Percentiles rank a stretch among this genome's conserved stretches.
Conservation (phyloP, 2,797 vertebrate genomes). For the Poliocrania exsul region DNA sequence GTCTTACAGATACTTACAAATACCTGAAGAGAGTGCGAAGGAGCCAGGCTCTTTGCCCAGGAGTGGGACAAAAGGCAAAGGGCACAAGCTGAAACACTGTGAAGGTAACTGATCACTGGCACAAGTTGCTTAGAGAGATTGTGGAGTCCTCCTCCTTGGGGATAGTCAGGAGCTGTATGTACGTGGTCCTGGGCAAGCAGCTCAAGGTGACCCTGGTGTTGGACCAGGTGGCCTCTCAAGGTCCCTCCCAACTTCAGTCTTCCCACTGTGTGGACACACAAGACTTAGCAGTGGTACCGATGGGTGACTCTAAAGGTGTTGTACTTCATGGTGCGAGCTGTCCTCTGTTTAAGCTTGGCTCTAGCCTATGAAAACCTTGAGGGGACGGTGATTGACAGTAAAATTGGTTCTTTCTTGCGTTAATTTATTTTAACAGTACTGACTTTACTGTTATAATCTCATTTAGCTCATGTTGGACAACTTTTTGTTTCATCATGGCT, state of each 20-base stretch:
- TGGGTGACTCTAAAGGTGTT: background rate
- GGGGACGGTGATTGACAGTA: background rate
- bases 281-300: background rate
- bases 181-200: background rate
- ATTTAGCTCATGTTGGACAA: background rate
- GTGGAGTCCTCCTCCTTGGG: background rate
- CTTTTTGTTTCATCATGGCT: background rate
- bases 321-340: background rate
- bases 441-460: background rate
- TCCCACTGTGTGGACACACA: background rate
- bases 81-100: background rate
- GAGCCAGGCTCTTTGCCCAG: background rate
- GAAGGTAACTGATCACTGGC: background rate
- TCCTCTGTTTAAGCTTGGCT: background rate
- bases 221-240: background rate
- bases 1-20: background rate
- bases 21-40: background rate
- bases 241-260: background rate
- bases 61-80: background rate
- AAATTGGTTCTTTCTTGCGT: background rate
- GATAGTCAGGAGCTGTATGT: background rate
- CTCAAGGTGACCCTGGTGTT: background rate
- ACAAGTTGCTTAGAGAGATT: background rate
- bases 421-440: background rate
- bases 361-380: background rate